Evolutionary conservation across 2,888 invertebrate species (phyloP).

Genomic region (Eudemis profundana): DNA sequence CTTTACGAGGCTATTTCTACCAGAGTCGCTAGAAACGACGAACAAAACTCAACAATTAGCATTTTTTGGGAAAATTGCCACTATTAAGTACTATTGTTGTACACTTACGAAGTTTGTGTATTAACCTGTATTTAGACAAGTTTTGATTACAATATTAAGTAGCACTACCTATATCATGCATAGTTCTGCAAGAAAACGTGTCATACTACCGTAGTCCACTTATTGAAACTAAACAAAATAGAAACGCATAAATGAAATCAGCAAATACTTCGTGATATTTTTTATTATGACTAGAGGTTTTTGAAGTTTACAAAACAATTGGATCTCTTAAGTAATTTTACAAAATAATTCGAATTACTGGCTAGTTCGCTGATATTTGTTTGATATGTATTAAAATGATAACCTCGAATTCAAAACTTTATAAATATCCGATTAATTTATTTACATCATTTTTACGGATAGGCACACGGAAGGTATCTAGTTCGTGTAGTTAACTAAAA

Average conservation of each 20-base stretch:
- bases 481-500: constrained; percentile 62
- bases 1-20: too few species aligned
- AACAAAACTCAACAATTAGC: too few species aligned
- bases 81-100: too few species aligned
- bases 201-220: not conserved
- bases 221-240: not conserved
- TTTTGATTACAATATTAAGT: too few species aligned
- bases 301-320: constrained; percentile 87
- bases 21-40: too few species aligned
- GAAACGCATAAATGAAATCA: constrained; percentile 56
- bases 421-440: constrained; percentile 51
- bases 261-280: constrained; percentile 73
- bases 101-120: too few species aligned
- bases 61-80: too few species aligned
- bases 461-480: constrained; percentile 76
- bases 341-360: constrained; percentile 75
- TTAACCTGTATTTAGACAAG: too few species aligned
- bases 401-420: constrained; percentile 67
- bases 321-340: constrained; percentile 67
- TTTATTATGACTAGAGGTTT: constrained; percentile 90
- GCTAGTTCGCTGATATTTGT: constrained; percentile 67
- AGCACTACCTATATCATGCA: too few species aligned
- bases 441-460: constrained; percentile 65
- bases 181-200: too few species aligned
- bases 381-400: constrained; percentile 83